Conservation (phyloP, 2,113 vertebrate species). For the Ibidorhyncha struthersii region DNA sequence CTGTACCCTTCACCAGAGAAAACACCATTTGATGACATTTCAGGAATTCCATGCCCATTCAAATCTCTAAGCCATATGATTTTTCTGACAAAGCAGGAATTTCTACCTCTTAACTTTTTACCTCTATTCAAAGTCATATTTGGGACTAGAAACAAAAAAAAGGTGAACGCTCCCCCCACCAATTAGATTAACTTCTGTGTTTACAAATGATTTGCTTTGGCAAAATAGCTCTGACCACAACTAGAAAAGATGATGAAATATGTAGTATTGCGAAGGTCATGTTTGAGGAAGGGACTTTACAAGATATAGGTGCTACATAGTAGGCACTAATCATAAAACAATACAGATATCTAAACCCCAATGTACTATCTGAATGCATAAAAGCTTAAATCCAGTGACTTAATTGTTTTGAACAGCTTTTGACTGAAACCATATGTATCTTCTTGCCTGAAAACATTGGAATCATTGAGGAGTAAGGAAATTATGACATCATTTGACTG, state of each 20-base stretch:
- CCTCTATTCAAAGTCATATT: neutral
- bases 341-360: neutral
- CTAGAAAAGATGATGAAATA: neutral
- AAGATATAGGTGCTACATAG: neutral
- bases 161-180: neutral
- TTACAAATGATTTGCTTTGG: neutral
- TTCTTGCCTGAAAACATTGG: neutral
- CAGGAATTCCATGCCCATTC: neutral
- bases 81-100: neutral
- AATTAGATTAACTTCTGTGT: neutral
- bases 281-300: neutral
- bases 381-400: neutral
- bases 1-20: neutral
- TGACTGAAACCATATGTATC: neutral
- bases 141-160: neutral
- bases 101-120: neutral
- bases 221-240: neutral
- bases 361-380: neutral
- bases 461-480: neutral
- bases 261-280: neutral
- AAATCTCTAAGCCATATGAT: neutral
- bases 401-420: neutral
- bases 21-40: neutral
- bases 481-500: neutral
- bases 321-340: neutral